Evolutionary conservation across 1,140 invertebrate species (phyloP), one percentile per base, ranked within the genome.

Genomic region (Micrasema minimum): DNA sequence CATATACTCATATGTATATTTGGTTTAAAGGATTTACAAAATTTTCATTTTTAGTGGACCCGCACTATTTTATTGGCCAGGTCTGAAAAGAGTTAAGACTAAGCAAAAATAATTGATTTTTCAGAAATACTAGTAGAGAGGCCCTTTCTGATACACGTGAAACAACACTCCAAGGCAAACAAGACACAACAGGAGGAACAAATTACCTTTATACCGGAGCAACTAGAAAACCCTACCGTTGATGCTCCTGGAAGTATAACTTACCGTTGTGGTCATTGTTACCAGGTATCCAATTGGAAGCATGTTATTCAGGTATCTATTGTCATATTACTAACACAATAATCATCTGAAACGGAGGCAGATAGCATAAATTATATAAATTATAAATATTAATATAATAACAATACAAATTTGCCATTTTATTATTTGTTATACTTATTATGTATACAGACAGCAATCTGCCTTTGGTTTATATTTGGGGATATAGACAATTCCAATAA

Each of bases 251-350:
- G 81, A 3, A 82, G 82, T 69, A 75, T 84, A 61, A 88, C 90
- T 41, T 91, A 90, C 81, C 86, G 89, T 75, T 92, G 90, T 83
- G 89, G 90, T 76, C 89, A 90, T 80, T 92, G 90, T 83, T 88
- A 90, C 80, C 90, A 91, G 82, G 82, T 90, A 77, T 91, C 90
- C 67, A 91, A 91, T 82, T 92, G 90, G 90, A 91, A 90, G 85
- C 90, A 92, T 86, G 90, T 92, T 76, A 91, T 92, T 82, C 89
- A 91, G 89, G 90, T 91, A 87, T 82, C 79, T 82, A 83, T 78
- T 82, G 81, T 82, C 80, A 76, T 66, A 66, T 71, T 71, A 75
- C 73, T 75, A 75, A 75, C 73, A 55, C 73, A 72, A 59, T 75
- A 72, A 75, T 69, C 18, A 64, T 31, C 12, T 38, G 4, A 41